These are phyloP conservation scores for Sinocyclocheilus anophthalmus DNA, from an alignment of 2,113 vertebrate genomes.

Conservation along the genomic window DNA sequence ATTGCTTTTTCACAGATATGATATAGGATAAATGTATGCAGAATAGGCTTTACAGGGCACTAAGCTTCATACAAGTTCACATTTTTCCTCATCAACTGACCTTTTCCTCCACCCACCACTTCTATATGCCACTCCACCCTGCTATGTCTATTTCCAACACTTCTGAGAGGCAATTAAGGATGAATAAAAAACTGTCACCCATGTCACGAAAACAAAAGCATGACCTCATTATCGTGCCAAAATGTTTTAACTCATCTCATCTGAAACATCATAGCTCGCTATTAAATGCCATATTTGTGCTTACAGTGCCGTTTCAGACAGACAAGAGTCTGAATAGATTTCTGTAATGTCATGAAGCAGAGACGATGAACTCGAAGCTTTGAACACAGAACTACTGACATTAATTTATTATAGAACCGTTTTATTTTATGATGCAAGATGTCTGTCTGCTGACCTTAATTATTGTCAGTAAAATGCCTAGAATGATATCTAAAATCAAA, in stretches of 20 bases:
- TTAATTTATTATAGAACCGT: not conserved
- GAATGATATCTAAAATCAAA: constrained; percentile 3
- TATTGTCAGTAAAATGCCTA: not conserved
- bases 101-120: constrained; percentile 62
- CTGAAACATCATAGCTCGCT: constrained; percentile 63
- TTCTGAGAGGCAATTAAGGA: constrained; percentile 74
- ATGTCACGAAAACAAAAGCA: constrained; percentile 65
- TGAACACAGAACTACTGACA: not conserved
- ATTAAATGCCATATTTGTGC: constrained; percentile 37
- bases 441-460: constrained; percentile 37
- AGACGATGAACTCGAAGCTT: constrained; percentile 5
- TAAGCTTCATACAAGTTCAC: constrained; percentile 32
- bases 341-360: constrained; percentile 19
- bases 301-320: not conserved
- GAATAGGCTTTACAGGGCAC: not conserved
- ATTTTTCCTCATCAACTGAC: constrained; percentile 60
- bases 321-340: constrained; percentile 24
- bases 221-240: constrained; percentile 70
- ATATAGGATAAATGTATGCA: not conserved
- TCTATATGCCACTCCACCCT: constrained; percentile 59
- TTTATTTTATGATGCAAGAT: constrained; percentile 3
- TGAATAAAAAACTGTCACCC: constrained; percentile 75
- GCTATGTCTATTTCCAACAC: constrained; percentile 64
- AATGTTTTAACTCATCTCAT: constrained; percentile 64
- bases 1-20: too few species aligned